These are phyloP conservation scores for Elaeidobius kamerunicus DNA, from an alignment of 2,888 invertebrate species.

Conservation along the genomic window DNA sequence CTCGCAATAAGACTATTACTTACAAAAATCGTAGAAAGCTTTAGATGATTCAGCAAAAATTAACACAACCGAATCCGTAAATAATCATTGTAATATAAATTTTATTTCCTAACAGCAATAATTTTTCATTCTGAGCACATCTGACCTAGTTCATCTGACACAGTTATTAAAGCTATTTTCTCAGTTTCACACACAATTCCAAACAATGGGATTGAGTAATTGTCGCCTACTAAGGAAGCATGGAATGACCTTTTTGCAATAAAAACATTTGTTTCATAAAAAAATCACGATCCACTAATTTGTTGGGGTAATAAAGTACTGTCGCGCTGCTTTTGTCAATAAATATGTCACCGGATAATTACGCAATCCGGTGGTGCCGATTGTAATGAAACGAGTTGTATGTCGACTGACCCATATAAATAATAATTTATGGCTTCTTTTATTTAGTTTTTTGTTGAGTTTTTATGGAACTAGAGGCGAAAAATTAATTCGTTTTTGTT, in stretches of 20 bases:
- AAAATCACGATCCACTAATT: constrained; percentile 24
- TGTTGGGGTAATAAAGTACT: constrained; percentile 16
- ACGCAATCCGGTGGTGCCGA: constrained; percentile 24
- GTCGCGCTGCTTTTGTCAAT: constrained; percentile 1
- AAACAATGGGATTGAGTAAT: constrained; percentile 23
- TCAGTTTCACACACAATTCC: constrained; percentile 8
- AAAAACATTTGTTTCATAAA: constrained; percentile 10
- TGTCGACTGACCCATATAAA: constrained; percentile 27
- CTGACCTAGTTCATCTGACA: constrained; percentile 13
- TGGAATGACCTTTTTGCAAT: constrained; percentile 2
- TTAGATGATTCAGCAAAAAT: too few relatives aligned
- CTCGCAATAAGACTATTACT: too few relatives aligned
- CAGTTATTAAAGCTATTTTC: constrained; percentile 7
- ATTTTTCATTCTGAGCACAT: too few relatives aligned
- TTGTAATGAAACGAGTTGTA: constrained; percentile 17
- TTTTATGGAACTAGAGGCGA: too few relatives aligned
- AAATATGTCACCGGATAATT: constrained; percentile 18
- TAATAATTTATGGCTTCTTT: constrained; percentile 21
- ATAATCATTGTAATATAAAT: too few relatives aligned
- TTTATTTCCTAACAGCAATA: too few relatives aligned
- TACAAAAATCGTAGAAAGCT: too few relatives aligned
- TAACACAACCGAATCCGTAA: too few relatives aligned
- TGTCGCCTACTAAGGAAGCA: constrained; percentile 13
- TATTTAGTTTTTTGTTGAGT: too few relatives aligned
- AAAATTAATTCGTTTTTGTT: too few relatives aligned